These are phyloP conservation scores for Chymomyza costata DNA, from an alignment of 1,140 invertebrate species.

Conservation along the genomic window DNA sequence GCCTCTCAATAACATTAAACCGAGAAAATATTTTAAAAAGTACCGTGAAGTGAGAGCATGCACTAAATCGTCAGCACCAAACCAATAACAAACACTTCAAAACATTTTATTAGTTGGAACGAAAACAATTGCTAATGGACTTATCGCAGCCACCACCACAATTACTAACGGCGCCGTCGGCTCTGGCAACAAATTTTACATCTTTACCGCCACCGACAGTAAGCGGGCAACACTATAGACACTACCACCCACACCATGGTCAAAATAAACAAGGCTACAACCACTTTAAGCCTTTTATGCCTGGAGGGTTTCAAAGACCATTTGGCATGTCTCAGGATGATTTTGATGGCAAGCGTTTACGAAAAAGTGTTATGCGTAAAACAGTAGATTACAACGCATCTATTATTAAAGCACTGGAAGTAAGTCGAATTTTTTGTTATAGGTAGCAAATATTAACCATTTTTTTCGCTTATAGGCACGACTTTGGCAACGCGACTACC, in stretches of 20 bases:
- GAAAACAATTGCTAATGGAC: constrained; percentile 43
- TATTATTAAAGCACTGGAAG: constrained; percentile 93
- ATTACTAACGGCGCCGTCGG: constrained; percentile 60
- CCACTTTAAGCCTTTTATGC: constrained; percentile 69
- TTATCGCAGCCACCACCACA: constrained; percentile 67
- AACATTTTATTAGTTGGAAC: too few relatives aligned
- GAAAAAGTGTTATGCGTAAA: constrained; percentile 97
- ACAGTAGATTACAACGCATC: constrained; percentile 99
- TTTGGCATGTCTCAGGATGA: constrained; percentile 84
- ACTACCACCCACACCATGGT: constrained; percentile 65
- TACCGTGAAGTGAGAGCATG: too few relatives aligned
- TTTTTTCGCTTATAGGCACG: constrained; percentile 80
- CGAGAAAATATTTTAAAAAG: too few relatives aligned
- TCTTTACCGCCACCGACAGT: constrained; percentile 58
- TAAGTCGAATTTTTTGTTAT: constrained; percentile 57
- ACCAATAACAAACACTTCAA: too few relatives aligned
- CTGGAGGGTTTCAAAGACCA: constrained; percentile 60
- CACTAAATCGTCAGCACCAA: too few relatives aligned
- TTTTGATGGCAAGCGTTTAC: constrained; percentile 95
- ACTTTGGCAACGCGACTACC: constrained; percentile 93
- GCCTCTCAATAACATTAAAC: too few relatives aligned
- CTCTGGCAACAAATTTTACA: constrained; percentile 61
- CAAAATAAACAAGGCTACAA: constrained; percentile 60
- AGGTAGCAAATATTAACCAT: too few relatives aligned
- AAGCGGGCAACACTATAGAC: constrained; percentile 58